phyloP scores from a whole-genome alignment of 2,888 invertebrate genomes.

The Cyaniris semiargus region DNA sequence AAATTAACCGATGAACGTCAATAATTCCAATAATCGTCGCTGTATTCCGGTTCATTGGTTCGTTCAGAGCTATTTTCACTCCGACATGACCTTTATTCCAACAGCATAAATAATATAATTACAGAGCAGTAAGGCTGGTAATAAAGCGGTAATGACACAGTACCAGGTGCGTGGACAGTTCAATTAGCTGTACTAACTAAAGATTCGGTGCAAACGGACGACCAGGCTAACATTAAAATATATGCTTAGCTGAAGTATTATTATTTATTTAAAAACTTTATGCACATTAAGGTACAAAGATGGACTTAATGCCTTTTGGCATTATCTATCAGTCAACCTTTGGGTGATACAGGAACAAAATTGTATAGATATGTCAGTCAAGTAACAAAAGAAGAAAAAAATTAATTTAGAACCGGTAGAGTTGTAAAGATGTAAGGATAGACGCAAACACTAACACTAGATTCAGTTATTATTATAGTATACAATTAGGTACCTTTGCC shows the following conservation, averaged over 20 bases:
- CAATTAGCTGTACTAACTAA: neutral
- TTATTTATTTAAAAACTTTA: no score
- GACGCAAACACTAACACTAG: no score
- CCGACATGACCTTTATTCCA: neutral
- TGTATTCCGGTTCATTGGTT: neutral
- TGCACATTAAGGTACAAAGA: no score
- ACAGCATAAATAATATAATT: neutral
- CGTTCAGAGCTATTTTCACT: neutral
- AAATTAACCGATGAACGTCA: conserved; percentile 17
- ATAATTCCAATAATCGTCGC: conserved; percentile 15
- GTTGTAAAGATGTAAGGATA: no score
- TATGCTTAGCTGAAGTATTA: neutral
- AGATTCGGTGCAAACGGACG: neutral
- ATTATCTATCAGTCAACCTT: no score
- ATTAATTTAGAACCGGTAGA: no score
- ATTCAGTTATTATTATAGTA: no score
- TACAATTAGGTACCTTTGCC: no score
- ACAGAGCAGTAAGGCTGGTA: neutral
- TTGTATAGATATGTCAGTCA: no score
- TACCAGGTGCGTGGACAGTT: conserved; percentile 4
- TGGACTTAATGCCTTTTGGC: no score
- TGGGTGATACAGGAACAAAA: no score
- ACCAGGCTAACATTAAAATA: neutral
- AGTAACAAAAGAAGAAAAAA: no score
- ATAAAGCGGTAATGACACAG: neutral